phyloP scores from a whole-genome alignment of 1,140 invertebrate genomes.

The Drosophila subobscura region DNA sequence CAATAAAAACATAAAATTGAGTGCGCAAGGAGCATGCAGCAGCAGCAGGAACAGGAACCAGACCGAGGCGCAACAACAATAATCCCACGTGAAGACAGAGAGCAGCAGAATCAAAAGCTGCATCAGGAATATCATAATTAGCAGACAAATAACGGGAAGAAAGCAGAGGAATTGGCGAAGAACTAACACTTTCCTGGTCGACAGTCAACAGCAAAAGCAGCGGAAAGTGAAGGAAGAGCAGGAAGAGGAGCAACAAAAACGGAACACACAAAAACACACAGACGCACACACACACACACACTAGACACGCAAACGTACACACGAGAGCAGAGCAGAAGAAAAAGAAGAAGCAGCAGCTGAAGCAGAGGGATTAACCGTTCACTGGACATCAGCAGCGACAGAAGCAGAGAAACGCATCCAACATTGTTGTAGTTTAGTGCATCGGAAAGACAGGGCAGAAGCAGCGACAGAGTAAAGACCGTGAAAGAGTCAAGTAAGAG shows the following conservation, averaged over 20 bases:
- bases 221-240: background rate
- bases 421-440: too few relatives aligned
- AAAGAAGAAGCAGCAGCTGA: too few relatives aligned
- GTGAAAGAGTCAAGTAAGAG: background rate
- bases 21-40: slow-evolving; percentile 67
- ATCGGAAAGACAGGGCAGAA: too few relatives aligned
- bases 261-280: slow-evolving; percentile 5
- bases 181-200: too few relatives aligned
- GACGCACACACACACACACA: background rate
- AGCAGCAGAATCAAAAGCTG: background rate
- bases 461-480: background rate
- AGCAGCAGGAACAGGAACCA: slow-evolving; percentile 50
- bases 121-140: slow-evolving; percentile 1
- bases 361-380: too few relatives aligned
- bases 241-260: slow-evolving; percentile 3
- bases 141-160: too few relatives aligned
- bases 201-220: too few relatives aligned
- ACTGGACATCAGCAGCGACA: too few relatives aligned
- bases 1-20: slow-evolving; percentile 81
- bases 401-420: too few relatives aligned
- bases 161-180: too few relatives aligned
- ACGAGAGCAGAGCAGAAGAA: too few relatives aligned
- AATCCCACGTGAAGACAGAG: slow-evolving; percentile 10
- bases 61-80: slow-evolving; percentile 36
- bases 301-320: too few relatives aligned